Conservation (phyloP, 2,888 invertebrate species). For the Sphaerophoria taeniata region DNA sequence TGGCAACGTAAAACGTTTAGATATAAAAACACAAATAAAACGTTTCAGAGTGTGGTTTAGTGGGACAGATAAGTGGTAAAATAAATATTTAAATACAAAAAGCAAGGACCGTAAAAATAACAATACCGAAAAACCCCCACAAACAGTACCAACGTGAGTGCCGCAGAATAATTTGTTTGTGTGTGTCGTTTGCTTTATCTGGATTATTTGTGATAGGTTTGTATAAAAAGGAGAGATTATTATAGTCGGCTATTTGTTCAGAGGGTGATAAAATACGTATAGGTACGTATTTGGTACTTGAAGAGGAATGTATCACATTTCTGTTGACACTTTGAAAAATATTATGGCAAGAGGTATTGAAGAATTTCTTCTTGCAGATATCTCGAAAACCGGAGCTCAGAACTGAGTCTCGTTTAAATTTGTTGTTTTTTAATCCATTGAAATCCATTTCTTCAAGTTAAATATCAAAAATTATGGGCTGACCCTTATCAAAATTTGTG, state of each 20-base stretch:
- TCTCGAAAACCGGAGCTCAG: too few relatives aligned
- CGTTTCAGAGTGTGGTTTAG: conserved; percentile 31
- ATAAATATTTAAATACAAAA: conserved; percentile 53
- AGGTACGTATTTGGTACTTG: too few relatives aligned
- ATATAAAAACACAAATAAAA: conserved; percentile 18
- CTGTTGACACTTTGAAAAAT: conserved; percentile 50
- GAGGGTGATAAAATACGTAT: background rate
- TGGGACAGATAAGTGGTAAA: conserved; percentile 44
- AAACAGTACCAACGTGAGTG: background rate
- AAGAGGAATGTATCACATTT: conserved; percentile 42
- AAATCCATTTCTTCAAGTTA: too few relatives aligned
- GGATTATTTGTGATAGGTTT: too few relatives aligned
- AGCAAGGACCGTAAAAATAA: conserved; percentile 5
- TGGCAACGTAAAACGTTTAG: too few relatives aligned
- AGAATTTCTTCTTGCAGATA: too few relatives aligned
- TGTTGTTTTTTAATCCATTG: too few relatives aligned
- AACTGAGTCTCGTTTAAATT: too few relatives aligned
- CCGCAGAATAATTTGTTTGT: conserved; percentile 4
- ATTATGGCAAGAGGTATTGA: too few relatives aligned
- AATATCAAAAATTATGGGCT: too few relatives aligned
- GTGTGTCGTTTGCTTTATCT: background rate
- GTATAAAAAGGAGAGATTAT: conserved; percentile 1
- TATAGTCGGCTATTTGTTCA: conserved; percentile 3
- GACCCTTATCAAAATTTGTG: too few relatives aligned
- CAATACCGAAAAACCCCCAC: background rate